These are phyloP conservation scores for Irena cyanogastra DNA, from an alignment of 2,113 vertebrate genomes.

Conservation along the genomic window DNA sequence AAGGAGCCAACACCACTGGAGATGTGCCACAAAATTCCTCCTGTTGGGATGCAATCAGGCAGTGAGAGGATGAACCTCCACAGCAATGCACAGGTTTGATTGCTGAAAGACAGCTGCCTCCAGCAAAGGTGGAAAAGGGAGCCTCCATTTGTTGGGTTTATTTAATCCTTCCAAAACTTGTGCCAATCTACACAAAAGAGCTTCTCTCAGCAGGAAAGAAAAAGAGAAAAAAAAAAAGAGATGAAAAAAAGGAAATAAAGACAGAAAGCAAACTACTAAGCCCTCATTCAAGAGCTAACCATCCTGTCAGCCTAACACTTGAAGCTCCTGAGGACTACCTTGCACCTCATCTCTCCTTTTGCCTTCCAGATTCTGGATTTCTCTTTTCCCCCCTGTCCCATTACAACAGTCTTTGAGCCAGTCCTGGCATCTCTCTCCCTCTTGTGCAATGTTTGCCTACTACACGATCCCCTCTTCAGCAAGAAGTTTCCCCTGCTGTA, in stretches of 20 bases:
- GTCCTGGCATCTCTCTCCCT: not conserved
- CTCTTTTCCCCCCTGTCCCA: not conserved
- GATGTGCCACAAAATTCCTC: not conserved
- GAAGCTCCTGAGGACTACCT: not conserved
- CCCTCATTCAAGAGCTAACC: not conserved
- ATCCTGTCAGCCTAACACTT: not conserved
- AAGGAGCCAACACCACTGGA: not conserved
- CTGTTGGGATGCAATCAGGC: not conserved
- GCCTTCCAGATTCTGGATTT: not conserved
- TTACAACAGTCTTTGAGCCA: not conserved
- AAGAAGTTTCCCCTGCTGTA: constrained; percentile 12
- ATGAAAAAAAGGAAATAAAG: not conserved
- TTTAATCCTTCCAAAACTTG: constrained; percentile 23
- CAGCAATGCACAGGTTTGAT: not conserved
- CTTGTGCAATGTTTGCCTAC: constrained; percentile 13
- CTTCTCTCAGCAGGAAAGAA: not conserved
- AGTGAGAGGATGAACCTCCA: not conserved
- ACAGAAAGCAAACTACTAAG: not conserved
- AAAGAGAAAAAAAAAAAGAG: rapidly evolving
- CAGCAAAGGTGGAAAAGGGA: not conserved
- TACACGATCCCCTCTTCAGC: not conserved
- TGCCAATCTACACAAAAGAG: constrained; percentile 31
- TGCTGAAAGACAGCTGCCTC: constrained; percentile 29
- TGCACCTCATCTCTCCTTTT: not conserved
- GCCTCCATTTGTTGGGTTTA: not conserved